Percentiles rank a stretch among this genome's conserved stretches.
phyloP scores from a whole-genome alignment of 2,113 vertebrate genomes.

The Planiliza haematocheilus region DNA sequence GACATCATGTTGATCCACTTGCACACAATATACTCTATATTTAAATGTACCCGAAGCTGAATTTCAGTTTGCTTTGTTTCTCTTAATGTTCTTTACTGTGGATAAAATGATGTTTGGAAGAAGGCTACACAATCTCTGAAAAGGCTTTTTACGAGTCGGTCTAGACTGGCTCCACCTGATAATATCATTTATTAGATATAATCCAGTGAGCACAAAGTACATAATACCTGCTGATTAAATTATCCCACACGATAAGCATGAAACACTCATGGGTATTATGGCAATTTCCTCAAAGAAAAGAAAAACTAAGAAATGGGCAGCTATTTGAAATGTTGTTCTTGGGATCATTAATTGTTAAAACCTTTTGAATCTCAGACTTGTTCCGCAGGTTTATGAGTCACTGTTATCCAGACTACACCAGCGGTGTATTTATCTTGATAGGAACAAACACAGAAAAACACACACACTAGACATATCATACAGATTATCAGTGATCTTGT shows the following conservation, averaged over 20 bases:
- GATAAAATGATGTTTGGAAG: background rate
- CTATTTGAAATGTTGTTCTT: constrained; percentile 30
- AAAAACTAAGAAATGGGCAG: background rate
- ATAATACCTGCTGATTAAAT: constrained; percentile 4
- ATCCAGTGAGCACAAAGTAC: constrained; percentile 4
- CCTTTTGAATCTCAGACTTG: constrained; percentile 23
- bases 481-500: background rate
- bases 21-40: background rate
- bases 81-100: background rate
- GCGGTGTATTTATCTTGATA: constrained; percentile 12
- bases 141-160: background rate
- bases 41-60: background rate
- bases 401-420: constrained; percentile 9
- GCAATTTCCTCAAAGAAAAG: constrained; percentile 7
- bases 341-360: constrained; percentile 1
- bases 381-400: constrained; percentile 46
- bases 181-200: constrained; percentile 8
- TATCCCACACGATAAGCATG: background rate
- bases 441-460: constrained; percentile 15
- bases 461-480: background rate
- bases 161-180: background rate
- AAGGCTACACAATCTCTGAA: background rate
- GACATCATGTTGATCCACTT: background rate
- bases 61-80: background rate
- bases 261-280: constrained; percentile 1